phyloP scores from a whole-genome alignment of 2,113 vertebrate genomes.

The Ammodytes dubius region DNA sequence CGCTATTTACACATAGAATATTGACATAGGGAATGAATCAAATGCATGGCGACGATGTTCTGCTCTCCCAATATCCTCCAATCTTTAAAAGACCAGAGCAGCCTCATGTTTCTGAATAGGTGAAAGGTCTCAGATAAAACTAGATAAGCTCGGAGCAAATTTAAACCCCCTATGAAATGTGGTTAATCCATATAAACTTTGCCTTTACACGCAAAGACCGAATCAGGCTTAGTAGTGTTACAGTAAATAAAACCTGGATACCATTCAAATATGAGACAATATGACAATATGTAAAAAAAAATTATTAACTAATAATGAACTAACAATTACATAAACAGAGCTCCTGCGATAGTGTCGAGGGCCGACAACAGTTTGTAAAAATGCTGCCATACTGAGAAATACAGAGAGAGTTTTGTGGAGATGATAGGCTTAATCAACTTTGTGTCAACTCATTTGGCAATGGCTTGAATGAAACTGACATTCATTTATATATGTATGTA shows the following conservation, averaged over 20 bases:
- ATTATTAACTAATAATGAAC: neutral
- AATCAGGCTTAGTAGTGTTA: neutral
- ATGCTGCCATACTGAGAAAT: no score
- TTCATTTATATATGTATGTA: neutral
- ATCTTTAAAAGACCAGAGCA: neutral
- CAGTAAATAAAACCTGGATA: neutral
- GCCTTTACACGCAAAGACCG: neutral
- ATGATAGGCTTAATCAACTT: no score
- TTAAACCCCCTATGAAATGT: constrained; percentile 55
- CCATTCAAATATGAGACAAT: neutral
- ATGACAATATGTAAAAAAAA: neutral
- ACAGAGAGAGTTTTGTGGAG: no score
- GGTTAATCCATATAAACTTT: constrained; percentile 48
- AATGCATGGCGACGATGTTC: no score
- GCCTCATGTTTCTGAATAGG: constrained; percentile 22
- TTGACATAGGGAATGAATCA: no score
- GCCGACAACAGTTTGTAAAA: no score
- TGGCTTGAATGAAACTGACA: no score
- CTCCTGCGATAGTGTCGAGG: no score
- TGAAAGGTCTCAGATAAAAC: constrained; percentile 39
- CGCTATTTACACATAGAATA: no score
- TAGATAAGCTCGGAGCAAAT: constrained; percentile 31
- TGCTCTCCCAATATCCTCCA: neutral
- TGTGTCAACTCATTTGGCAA: no score
- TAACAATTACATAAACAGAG: neutral